phyloP scores from a whole-genome alignment of 2,797 vertebrate genomes.

The Pseudochirops cupreus region DNA sequence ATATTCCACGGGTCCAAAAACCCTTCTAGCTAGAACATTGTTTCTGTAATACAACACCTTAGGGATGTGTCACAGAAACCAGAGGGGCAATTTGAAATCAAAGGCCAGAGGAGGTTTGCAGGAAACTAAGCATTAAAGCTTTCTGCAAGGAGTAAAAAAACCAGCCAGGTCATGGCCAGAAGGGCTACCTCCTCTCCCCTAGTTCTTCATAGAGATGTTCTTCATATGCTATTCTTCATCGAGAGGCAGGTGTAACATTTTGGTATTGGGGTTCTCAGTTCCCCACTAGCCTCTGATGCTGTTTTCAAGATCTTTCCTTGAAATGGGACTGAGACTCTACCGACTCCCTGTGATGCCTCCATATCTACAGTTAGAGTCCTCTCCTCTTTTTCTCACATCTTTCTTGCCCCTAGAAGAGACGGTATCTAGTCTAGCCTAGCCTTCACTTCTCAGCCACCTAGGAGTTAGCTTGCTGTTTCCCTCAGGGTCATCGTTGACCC shows the following conservation, averaged over 20 bases:
- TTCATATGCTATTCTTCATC: background rate
- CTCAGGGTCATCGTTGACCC: background rate
- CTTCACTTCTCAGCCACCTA: background rate
- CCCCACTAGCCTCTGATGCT: background rate
- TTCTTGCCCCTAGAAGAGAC: background rate
- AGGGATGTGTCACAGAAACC: background rate
- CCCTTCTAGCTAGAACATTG: background rate
- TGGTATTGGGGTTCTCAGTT: background rate
- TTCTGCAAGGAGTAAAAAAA: background rate
- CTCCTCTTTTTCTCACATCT: conserved; percentile 6
- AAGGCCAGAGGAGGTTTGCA: background rate
- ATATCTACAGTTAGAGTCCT: background rate
- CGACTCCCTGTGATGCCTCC: background rate
- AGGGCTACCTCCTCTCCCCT: background rate
- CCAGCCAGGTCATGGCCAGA: background rate
- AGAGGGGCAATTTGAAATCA: background rate
- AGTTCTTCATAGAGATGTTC: background rate
- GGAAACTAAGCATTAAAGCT: background rate
- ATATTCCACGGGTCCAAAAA: background rate
- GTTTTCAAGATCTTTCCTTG: background rate
- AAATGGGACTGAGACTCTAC: background rate
- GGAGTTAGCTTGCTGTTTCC: background rate
- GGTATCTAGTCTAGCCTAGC: background rate
- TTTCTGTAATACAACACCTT: background rate
- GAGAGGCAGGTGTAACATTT: background rate